Evolutionary conservation across 2,888 invertebrate genomes (phyloP), one percentile per base, ranked within the genome.

Genomic region (Blomia tropicalis): DNA sequence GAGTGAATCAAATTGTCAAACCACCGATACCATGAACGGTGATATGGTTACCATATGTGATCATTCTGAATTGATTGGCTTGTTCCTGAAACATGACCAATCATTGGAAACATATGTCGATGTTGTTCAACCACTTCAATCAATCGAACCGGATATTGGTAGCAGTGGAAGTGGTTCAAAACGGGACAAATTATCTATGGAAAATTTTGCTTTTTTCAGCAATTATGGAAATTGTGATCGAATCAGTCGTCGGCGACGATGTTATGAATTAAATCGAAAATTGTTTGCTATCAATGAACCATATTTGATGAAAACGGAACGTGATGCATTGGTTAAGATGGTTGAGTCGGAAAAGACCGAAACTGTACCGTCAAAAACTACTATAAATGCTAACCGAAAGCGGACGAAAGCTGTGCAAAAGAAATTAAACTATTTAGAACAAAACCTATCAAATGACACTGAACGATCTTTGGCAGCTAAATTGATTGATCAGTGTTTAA

Each of bases 301-400:
- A 25, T 64, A 62, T 61, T 58, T 53, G 36, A 64, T 64, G 64
- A n/a, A 61, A 58, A 54, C 60, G 25, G 64, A 64, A 64, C 47
- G 59, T 17, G 59, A 63, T 25, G 44, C 59, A 27, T 22, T 63
- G 31, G 23, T 56, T 14, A 31, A 56, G 56, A 2, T 47, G 22
- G 17, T 36, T 17, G 32, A 58, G n/a, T n/a, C 1, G 5, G 25
- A 58, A n/a, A 25, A 30, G 7, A 58, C 11, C 14, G 17, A 47
- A 59, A 36, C 7, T 11, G 7, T 31, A 7, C 19, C 17, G 17
- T 4, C 29, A 30, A 59, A 43, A 17, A 19, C 19, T n/a, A 19
- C 29, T n/a, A 30, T 19, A 56, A 47, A 47, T 47, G 7, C 19
- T 2, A 14, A 14, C 25, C 2, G 56, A 22, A 56, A 56, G 29